These are phyloP conservation scores for Falcunculus frontatus DNA, from an alignment of 2,113 vertebrate genomes.

Conservation along the genomic window DNA sequence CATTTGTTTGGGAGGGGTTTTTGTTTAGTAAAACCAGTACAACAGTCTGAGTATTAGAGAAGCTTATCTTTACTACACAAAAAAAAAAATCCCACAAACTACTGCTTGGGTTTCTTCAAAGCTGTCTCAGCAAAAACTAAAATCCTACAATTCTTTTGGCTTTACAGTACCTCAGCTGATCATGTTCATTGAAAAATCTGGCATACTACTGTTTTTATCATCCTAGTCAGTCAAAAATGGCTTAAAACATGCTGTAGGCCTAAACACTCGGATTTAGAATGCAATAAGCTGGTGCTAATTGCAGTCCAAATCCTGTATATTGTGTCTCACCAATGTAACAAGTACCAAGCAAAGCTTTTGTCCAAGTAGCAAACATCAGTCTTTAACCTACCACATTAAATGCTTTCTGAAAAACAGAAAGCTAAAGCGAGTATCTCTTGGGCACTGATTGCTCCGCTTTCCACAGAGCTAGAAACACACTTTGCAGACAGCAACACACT, in stretches of 20 bases:
- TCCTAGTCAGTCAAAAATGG: background rate
- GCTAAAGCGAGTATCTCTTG: background rate
- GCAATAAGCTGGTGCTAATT: background rate
- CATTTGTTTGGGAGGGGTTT: background rate
- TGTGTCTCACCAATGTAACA: background rate
- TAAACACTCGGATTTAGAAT: background rate
- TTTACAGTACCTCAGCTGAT: background rate
- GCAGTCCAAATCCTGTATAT: background rate
- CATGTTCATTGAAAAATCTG: background rate
- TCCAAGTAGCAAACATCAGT: background rate
- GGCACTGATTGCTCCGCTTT: background rate
- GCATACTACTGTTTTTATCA: background rate
- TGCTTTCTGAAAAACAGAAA: background rate
- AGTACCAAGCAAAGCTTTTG: background rate
- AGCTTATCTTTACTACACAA: background rate
- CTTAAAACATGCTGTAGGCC: background rate
- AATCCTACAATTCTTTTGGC: background rate
- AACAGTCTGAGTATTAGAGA: background rate
- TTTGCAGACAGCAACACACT: conserved; percentile 1
- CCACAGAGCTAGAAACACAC: background rate
- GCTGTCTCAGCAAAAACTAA: background rate
- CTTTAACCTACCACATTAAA: background rate
- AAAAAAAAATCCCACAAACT: background rate
- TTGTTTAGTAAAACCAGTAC: background rate
- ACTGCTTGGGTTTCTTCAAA: background rate